A percentile compares a stretch with the other conserved stretches of the same genome.
Conservation (phyloP, 2,888 invertebrate species). For the Sesamia inferens region DNA sequence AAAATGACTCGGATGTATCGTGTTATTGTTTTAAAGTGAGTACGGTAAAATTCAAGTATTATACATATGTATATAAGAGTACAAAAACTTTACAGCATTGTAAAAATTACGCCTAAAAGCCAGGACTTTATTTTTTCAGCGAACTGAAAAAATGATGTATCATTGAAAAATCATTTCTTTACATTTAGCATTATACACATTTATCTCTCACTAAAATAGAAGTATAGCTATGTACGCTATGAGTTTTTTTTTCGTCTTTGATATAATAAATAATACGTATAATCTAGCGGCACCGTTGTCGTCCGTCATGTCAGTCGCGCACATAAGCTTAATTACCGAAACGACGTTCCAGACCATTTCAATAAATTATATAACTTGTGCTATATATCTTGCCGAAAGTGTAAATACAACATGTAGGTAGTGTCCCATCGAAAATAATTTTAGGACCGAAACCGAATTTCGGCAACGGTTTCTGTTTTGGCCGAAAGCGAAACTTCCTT, state of each 20-base stretch:
- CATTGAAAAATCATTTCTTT: not conserved
- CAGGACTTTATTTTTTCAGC: not conserved
- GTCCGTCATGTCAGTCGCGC: not conserved
- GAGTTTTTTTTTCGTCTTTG: not conserved
- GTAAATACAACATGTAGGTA: constrained; percentile 22
- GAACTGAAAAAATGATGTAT: too few relatives aligned
- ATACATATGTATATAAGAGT: too few relatives aligned
- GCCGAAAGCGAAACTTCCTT: too few relatives aligned
- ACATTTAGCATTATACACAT: not conserved
- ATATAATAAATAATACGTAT: constrained; percentile 3
- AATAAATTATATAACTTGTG: constrained; percentile 35
- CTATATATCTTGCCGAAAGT: constrained; percentile 29
- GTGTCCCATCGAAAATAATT: too few relatives aligned
- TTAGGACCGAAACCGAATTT: too few relatives aligned
- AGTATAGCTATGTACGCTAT: not conserved
- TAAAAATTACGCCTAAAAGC: not conserved
- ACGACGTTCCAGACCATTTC: constrained; percentile 30
- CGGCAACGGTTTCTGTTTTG: too few relatives aligned
- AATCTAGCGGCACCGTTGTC: not conserved
- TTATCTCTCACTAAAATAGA: not conserved
- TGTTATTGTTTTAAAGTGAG: not conserved
- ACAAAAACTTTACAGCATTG: not conserved
- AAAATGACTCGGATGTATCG: not conserved
- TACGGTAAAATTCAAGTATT: not conserved
- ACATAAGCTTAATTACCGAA: constrained; percentile 16